These are phyloP conservation scores for Meriones unguiculatus DNA, from an alignment of 2,113 vertebrate genomes.

Conservation along the genomic window DNA sequence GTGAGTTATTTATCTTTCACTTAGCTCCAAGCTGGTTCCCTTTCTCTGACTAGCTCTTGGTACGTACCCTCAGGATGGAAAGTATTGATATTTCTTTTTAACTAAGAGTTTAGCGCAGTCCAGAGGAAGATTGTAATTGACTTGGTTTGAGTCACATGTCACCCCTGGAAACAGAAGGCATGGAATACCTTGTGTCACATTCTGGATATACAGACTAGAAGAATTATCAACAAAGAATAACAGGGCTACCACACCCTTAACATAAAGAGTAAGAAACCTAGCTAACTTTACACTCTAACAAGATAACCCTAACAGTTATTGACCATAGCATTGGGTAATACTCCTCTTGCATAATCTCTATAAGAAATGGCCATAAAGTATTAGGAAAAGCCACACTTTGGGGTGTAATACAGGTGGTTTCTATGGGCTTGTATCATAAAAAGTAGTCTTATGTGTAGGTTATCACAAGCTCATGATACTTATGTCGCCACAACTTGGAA, in stretches of 20 bases:
- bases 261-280: neutral
- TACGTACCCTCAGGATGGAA: neutral
- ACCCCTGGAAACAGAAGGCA: neutral
- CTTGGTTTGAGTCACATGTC: neutral
- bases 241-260: neutral
- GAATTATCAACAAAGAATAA: neutral
- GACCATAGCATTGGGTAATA: neutral
- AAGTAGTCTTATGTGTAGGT: neutral
- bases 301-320: neutral
- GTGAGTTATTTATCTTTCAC: neutral
- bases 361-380: neutral
- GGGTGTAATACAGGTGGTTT: neutral
- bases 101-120: neutral
- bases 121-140: neutral
- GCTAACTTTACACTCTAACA: constrained; percentile 8
- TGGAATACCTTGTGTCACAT: neutral
- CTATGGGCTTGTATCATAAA: neutral
- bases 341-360: neutral
- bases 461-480: neutral
- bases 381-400: neutral
- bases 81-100: neutral
- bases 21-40: neutral
- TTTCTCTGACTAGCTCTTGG: neutral
- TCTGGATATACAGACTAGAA: neutral
- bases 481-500: constrained; percentile 8